These are phyloP conservation scores for Rhabdophis nuchalis DNA, from an alignment of 2,797 vertebrate species.

Conservation along the genomic window DNA sequence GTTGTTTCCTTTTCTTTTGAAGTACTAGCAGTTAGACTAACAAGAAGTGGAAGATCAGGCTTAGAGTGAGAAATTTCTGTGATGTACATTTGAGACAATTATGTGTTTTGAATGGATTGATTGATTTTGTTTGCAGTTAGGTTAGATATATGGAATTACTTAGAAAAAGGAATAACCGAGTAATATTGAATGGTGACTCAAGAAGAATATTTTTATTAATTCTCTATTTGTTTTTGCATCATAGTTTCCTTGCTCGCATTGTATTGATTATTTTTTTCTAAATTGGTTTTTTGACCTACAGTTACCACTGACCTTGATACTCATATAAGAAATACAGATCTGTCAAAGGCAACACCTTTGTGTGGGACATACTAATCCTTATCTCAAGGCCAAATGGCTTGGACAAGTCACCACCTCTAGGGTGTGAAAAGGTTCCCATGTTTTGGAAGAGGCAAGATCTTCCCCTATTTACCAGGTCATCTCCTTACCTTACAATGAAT, in stretches of 20 bases:
- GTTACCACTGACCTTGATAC: background rate
- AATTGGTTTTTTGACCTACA: background rate
- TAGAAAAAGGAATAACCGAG: background rate
- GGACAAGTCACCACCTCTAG: background rate
- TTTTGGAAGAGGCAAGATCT: background rate
- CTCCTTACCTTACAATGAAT: background rate
- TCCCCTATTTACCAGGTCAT: background rate
- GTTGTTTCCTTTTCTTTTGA: background rate
- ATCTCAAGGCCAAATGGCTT: background rate
- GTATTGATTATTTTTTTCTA: background rate
- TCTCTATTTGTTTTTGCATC: background rate
- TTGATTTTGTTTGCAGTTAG: background rate
- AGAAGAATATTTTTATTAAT: background rate
- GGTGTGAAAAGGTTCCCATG: background rate
- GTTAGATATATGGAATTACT: background rate
- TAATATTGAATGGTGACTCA: background rate
- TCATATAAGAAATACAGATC: background rate
- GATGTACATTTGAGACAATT: background rate
- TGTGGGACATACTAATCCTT: background rate
- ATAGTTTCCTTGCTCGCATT: background rate
- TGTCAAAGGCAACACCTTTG: background rate
- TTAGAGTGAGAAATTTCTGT: background rate
- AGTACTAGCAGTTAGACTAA: background rate
- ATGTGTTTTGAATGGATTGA: background rate
- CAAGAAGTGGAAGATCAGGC: background rate